A percentile compares a stretch with the other conserved stretches of the same genome.
These are phyloP conservation scores for Argentina silus DNA, from an alignment of 2,797 vertebrate genomes.

Conservation along the genomic window DNA sequence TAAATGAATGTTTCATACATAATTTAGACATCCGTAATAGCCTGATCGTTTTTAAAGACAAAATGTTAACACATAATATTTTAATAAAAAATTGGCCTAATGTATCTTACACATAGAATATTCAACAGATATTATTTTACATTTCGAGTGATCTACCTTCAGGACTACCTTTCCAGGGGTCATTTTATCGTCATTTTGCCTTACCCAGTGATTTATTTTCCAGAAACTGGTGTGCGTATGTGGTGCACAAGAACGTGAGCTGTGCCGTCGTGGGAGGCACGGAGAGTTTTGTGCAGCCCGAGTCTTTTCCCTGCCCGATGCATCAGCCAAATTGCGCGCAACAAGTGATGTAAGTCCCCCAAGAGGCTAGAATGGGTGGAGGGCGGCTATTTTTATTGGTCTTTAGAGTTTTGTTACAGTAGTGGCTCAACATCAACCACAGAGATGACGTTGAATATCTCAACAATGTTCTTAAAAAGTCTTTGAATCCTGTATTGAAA, in stretches of 20 bases:
- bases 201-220: neutral
- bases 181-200: neutral
- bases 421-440: neutral
- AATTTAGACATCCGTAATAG: no score
- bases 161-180: neutral
- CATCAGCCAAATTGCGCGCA: constrained; percentile 85
- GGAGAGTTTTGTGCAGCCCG: constrained; percentile 86
- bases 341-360: constrained; percentile 85
- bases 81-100: no score
- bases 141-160: neutral
- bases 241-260: constrained; percentile 93
- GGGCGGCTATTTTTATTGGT: constrained; percentile 15
- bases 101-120: no score
- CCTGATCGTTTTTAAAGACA: no score
- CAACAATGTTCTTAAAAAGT: neutral
- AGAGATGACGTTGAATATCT: neutral
- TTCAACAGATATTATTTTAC: no score
- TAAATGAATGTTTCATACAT: no score
- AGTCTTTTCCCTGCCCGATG: constrained; percentile 77
- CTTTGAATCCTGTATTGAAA: neutral
- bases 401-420: constrained; percentile 8
- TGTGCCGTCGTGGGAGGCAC: constrained; percentile 87
- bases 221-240: constrained; percentile 97
- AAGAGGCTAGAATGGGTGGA: constrained; percentile 30
- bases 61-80: no score